Conservation (phyloP, 2,888 invertebrate genomes). For the Piscicola geometra region DNA sequence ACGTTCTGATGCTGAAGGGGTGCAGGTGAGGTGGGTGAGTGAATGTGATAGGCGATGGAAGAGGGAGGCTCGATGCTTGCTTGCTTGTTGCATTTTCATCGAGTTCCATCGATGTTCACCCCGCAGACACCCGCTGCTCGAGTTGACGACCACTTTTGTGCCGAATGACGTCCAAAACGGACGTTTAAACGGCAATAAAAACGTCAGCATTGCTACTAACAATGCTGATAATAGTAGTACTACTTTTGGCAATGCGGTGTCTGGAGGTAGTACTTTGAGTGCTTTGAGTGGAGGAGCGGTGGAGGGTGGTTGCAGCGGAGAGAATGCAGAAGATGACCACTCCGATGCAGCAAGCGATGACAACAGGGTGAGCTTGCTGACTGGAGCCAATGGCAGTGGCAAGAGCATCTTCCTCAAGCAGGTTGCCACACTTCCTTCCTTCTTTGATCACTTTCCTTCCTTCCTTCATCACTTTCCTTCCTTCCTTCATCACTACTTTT, state of each 20-base stretch:
- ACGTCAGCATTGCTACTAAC: not conserved
- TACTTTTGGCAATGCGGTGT: too few species aligned
- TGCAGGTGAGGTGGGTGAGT: constrained; percentile 58
- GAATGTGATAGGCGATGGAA: too few species aligned
- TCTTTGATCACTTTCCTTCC: too few species aligned
- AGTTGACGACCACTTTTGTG: not conserved
- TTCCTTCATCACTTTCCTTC: too few species aligned
- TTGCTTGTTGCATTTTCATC: not conserved
- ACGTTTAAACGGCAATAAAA: not conserved
- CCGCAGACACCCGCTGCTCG: constrained; percentile 2
- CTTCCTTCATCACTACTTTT: too few species aligned
- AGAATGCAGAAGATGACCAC: too few species aligned
- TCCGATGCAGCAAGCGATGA: not conserved
- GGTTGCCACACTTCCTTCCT: constrained; percentile 50
- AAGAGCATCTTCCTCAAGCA: constrained; percentile 88
- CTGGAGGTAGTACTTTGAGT: too few species aligned
- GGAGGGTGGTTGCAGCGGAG: too few species aligned
- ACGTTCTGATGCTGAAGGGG: constrained; percentile 63
- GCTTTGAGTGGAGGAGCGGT: too few species aligned
- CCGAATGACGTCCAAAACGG: not conserved
- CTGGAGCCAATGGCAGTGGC: constrained; percentile 85
- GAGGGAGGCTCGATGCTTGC: not conserved
- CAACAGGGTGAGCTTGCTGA: constrained; percentile 66
- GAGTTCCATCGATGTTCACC: not conserved
- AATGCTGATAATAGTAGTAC: not conserved